Evolutionary conservation across 2,888 invertebrate species (phyloP).

Genomic region (Habroteleia sp.): DNA sequence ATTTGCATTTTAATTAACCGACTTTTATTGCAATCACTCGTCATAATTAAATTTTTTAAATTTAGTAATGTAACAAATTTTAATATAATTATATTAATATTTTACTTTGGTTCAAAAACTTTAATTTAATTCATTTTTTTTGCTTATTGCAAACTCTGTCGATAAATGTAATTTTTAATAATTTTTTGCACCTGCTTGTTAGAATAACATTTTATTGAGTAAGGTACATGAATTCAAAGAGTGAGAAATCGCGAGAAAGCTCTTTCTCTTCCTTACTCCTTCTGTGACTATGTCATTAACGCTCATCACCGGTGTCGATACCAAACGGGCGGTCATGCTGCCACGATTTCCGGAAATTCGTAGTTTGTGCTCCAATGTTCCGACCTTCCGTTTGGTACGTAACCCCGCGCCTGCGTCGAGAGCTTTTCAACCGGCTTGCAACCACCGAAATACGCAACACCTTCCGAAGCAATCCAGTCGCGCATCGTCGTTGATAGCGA

Average conservation of each 20-base stretch:
- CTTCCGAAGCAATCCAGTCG: slow-evolving; percentile 68
- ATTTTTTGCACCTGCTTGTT: slow-evolving; percentile 2
- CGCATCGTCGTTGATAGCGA: slow-evolving; percentile 71
- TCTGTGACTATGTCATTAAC: slow-evolving; percentile 54
- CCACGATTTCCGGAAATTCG: slow-evolving; percentile 74
- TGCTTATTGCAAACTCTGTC: too few species aligned
- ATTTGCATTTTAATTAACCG: too few species aligned
- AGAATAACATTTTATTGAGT: slow-evolving; percentile 9
- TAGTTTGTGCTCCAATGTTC: slow-evolving; percentile 69
- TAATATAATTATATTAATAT: too few species aligned
- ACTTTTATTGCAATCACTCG: too few species aligned
- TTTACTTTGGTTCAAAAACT: too few species aligned
- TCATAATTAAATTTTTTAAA: too few species aligned
- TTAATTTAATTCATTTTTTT: too few species aligned
- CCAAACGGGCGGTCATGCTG: slow-evolving; percentile 69
- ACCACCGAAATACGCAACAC: slow-evolving; percentile 68
- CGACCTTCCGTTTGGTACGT: slow-evolving; percentile 44
- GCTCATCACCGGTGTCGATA: slow-evolving; percentile 57
- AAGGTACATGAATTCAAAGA: slow-evolving; percentile 34
- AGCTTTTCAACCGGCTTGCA: slow-evolving; percentile 53
- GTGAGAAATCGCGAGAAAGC: slow-evolving; percentile 14
- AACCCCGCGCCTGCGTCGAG: slow-evolving; percentile 71
- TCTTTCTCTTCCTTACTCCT: slow-evolving; percentile 31
- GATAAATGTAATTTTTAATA: slow-evolving; percentile 17
- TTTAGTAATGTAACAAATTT: too few species aligned